Conservation (phyloP, 2,888 invertebrate species). For the Eupithecia dodoneata region DNA sequence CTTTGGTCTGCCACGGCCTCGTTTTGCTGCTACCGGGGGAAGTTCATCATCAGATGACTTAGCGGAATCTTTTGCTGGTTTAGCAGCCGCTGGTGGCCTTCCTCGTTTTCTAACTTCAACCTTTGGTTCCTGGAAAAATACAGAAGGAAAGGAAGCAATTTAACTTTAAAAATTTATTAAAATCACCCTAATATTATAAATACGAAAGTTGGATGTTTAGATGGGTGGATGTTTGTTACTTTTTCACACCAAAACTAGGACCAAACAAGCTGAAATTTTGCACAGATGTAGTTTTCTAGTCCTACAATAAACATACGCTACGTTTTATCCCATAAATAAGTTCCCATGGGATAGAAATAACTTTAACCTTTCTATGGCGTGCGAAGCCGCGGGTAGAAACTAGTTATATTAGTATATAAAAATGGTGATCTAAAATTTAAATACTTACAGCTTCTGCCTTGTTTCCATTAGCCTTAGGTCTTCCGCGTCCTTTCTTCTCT, state of each 20-base stretch:
- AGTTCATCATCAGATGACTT: conserved; percentile 82
- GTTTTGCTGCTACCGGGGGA: conserved; percentile 80
- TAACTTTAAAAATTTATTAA: not conserved
- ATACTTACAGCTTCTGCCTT: conserved; percentile 63
- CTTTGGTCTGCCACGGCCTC: conserved; percentile 83
- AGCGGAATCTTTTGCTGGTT: conserved; percentile 79
- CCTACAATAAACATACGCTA: no score
- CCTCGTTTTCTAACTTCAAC: conserved; percentile 79
- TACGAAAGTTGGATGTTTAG: no score
- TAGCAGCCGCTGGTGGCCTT: conserved; percentile 71
- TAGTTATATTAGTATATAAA: not conserved
- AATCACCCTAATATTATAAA: no score
- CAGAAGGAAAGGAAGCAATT: not conserved
- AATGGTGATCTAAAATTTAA: not conserved
- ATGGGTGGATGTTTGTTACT: no score
- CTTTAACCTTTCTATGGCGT: no score
- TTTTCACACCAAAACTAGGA: no score
- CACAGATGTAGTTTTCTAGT: no score
- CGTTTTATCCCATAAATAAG: no score
- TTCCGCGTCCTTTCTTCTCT: conserved; percentile 82
- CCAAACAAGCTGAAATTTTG: no score
- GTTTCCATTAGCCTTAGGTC: conserved; percentile 81
- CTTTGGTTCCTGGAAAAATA: conserved; percentile 71
- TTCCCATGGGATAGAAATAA: no score
- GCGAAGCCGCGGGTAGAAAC: not conserved